Base-by-base conservation (phyloP, 2,888 invertebrate genomes). In the Amaurobius ferox region DNA sequence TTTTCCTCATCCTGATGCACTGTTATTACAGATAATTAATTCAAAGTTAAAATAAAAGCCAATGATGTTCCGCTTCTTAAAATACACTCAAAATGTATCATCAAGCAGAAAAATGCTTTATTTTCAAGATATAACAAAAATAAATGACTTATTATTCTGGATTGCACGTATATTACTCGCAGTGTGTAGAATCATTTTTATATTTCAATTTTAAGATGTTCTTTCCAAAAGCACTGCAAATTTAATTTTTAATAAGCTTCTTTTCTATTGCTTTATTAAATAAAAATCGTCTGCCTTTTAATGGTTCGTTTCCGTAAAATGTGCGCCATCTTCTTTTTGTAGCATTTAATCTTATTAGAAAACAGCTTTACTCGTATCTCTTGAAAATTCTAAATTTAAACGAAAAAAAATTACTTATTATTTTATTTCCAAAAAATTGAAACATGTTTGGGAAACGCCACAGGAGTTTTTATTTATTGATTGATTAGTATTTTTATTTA, bases 301-400 rank as follows among this genome's bases (percentile, higher is more conserved):
- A 9, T 5, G 23, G 5, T 55, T 19, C 23, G 1, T 55, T 23
- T 23, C 1, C 7, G 23, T 23, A 23, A 11, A 55, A 23, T 6
- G 55, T 23, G 6, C 23, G 55, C 23, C 55, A 55, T 55, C 23
- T 19, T 55, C 23, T 55, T 55, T 55, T 23, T 23, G 55, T 6
- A 16, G 23, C 11, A 55, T 55, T 55, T 55, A 55, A 55, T 55
- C 55, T 55, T 55, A n/a, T n/a, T n/a, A n/a, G n/a, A n/a, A n/a
- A n/a, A n/a, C n/a, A n/a, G n/a, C n/a, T n/a, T n/a, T n/a, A n/a
- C n/a, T n/a, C n/a, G n/a, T n/a, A n/a, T n/a, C n/a, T n/a, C n/a
- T n/a, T n/a, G n/a, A n/a, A n/a, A n/a, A n/a, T n/a, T n/a, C n/a
- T n/a, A n/a, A n/a, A n/a, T n/a, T n/a, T n/a, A n/a, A n/a, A n/a